Base-by-base conservation (phyloP, 2,888 invertebrate genomes). In the Ischnus inquisitorius region DNA sequence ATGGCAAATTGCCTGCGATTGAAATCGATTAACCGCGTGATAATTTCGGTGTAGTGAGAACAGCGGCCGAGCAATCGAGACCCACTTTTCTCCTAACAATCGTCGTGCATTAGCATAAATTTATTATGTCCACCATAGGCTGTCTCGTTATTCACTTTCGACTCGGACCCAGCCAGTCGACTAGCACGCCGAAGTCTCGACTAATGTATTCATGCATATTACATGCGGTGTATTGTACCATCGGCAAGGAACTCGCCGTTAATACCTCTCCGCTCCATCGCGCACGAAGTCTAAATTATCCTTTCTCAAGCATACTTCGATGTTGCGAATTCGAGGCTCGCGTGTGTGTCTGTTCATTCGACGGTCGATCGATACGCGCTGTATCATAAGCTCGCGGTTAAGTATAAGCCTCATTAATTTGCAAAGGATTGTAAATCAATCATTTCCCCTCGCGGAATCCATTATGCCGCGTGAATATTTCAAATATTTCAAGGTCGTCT, bases 91-190 rank as follows among this genome's bases (percentile, higher is more conserved):
- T 74, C 76, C 75, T 79, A 71, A 69, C 65, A 78, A 28, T 71
- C 28, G 28, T 16, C 12, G 71, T 25, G 6, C 48, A 77, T 83
- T 68, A 80, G 43, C 83, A 77, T 72, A 80, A 68, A 72, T 80
- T 79, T 79, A 76, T 83, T 60, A 77, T 72, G 62, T 77, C 51
- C 76, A 48, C 69, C 65, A 67, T 65, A 64, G 46, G 28, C 72
- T 75, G 78, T 76, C 84, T 84, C 84, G 71, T 82, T 79, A 79
- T 54, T 79, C 75, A 76, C 71, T 81, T 84, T 84, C 78, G 81
- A 75, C 79, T 46, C 65, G 48, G 51, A 22, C 39, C 46, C 60
- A 48, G 57, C 0, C 28, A 12, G 39, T 34, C 62, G 22, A 46
- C 22, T 39, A 60, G 14, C 46, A n/a, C 54, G 16, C 22, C 46